Conservation (phyloP, 2,113 vertebrate genomes). For the Pipa parva region DNA sequence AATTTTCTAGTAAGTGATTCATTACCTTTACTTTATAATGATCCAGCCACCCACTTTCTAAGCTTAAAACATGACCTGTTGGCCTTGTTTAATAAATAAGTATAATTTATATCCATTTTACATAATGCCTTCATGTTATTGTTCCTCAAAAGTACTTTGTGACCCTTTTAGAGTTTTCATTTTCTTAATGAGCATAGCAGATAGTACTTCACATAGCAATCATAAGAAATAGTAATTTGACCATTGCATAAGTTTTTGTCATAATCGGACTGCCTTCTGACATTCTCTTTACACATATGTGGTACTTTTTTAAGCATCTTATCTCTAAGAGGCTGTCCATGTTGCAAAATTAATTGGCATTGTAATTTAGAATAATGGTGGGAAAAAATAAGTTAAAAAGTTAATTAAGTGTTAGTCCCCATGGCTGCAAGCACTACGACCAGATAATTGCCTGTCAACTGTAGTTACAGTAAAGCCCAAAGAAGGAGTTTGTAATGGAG, state of each 20-base stretch:
- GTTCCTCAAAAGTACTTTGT: not conserved
- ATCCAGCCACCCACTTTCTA: not conserved
- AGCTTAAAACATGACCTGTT: slow-evolving; percentile 1
- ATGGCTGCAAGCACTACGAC: slow-evolving; percentile 31
- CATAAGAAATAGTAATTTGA: not conserved
- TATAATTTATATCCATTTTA: slow-evolving; percentile 2
- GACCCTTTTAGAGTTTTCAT: not conserved
- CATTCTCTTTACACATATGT: slow-evolving; percentile 24
- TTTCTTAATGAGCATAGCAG: slow-evolving; percentile 15
- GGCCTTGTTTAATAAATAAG: slow-evolving; percentile 7
- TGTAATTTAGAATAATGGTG: slow-evolving; percentile 40
- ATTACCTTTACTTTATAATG: not conserved
- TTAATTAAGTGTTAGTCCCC: slow-evolving; percentile 40
- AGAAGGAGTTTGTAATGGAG: slow-evolving; percentile 27
- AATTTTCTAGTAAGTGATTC: too few relatives aligned
- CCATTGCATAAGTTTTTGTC: slow-evolving; percentile 15
- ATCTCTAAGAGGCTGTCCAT: slow-evolving; percentile 19
- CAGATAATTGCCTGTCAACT: slow-evolving; percentile 42
- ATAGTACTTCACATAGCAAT: not conserved
- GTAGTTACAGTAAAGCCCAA: slow-evolving; percentile 35
- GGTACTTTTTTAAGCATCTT: slow-evolving; percentile 14
- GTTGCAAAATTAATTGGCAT: slow-evolving; percentile 36
- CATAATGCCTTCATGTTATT: not conserved
- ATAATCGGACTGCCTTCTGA: slow-evolving; percentile 15
- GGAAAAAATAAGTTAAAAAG: slow-evolving; percentile 28